Conservation (phyloP, 2,797 vertebrate species). For the Gallinago stenura region DNA sequence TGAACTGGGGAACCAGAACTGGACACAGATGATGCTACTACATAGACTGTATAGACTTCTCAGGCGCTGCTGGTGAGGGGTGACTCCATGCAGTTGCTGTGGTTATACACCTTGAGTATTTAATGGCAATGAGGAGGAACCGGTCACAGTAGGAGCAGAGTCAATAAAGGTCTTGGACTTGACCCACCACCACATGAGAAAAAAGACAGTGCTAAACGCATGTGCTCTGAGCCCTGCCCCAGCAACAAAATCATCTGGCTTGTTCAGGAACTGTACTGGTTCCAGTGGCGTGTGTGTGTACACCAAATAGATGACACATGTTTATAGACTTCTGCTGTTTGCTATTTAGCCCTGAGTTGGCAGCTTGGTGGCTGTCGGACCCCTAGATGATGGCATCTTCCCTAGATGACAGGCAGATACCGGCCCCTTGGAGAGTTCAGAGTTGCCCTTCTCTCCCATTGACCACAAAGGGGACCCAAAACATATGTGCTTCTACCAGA, state of each 20-base stretch:
- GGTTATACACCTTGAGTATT: neutral
- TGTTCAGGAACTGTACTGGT: neutral
- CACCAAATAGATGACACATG: fast-evolving
- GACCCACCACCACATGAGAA: neutral
- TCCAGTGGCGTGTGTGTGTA: fast-evolving
- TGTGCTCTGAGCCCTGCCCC: neutral
- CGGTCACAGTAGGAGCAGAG: neutral
- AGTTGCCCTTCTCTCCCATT: neutral
- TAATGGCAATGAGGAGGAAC: neutral
- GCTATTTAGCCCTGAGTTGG: neutral
- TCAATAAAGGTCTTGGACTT: neutral
- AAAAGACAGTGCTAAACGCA: neutral
- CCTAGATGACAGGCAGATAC: neutral
- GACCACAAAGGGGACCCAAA: neutral
- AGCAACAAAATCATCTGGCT: neutral
- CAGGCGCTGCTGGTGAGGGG: neutral
- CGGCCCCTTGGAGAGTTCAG: neutral
- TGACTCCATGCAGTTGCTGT: fast-evolving
- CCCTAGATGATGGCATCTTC: neutral
- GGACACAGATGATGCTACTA: neutral
- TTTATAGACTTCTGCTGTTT: neutral
- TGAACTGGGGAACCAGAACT: too few relatives aligned
- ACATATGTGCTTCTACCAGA: fast-evolving
- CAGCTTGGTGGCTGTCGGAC: neutral
- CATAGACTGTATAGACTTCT: neutral